Conservation (phyloP, 2,888 invertebrate genomes). For the Lottia scabra region DNA sequence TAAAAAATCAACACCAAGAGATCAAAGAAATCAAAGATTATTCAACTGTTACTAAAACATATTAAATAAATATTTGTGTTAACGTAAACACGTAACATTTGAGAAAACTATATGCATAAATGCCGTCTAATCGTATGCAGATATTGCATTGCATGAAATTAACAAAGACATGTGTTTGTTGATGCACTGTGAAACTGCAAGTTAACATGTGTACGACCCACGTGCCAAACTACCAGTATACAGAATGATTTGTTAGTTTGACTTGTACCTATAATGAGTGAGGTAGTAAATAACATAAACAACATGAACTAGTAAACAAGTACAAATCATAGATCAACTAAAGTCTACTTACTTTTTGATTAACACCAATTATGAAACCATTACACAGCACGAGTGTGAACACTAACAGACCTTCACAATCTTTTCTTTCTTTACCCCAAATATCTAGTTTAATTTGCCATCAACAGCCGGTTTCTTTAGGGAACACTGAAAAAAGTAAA, state of each 20-base stretch:
- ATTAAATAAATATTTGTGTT: no score
- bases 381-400: slow-evolving; percentile 1
- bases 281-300: not conserved
- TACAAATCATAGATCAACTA: not conserved
- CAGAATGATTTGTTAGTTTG: not conserved
- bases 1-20: no score
- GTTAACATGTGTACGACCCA: not conserved
- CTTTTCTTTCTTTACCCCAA: no score
- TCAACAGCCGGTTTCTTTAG: not conserved
- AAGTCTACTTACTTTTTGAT: slow-evolving; percentile 3
- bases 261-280: not conserved
- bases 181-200: not conserved
- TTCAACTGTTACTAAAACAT: no score
- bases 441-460: not conserved
- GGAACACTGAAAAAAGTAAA: not conserved
- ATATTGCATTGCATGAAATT: not conserved
- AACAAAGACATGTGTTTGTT: not conserved
- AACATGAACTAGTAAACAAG: not conserved
- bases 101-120: no score
- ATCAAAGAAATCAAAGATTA: no score
- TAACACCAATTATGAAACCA: slow-evolving; percentile 6
- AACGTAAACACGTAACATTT: no score
- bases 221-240: not conserved
- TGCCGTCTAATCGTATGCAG: not conserved
- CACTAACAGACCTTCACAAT: not conserved